phyloP scores from a whole-genome alignment of 1,140 invertebrate genomes.

The Archivesica marissinica region DNA sequence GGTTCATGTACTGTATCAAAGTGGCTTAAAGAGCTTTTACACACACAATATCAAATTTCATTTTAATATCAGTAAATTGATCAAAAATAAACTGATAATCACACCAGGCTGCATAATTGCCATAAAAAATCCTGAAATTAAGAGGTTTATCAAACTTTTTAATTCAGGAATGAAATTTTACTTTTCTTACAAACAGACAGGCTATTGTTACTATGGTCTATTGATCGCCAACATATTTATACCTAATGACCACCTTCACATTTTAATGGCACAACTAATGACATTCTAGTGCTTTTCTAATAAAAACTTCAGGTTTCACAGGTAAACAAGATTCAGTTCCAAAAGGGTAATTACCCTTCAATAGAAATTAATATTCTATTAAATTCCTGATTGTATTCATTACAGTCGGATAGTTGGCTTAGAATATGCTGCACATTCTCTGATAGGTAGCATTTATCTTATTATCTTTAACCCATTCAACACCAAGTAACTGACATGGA shows the following conservation, averaged over 20 bases:
- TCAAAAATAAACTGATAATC: constrained; percentile 1
- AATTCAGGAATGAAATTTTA: neutral
- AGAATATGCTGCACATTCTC: too few relatives aligned
- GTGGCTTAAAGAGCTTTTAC: too few relatives aligned
- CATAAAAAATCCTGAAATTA: constrained; percentile 14
- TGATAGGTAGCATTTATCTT: too few relatives aligned
- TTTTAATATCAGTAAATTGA: neutral
- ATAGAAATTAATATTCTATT: too few relatives aligned
- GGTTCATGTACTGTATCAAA: too few relatives aligned
- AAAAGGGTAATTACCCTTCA: neutral
- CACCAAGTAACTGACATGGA: too few relatives aligned
- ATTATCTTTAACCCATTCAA: too few relatives aligned
- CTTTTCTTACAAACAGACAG: neutral
- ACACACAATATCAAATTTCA: too few relatives aligned
- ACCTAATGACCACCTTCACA: neutral
- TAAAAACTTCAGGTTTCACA: neutral
- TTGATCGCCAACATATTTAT: neutral
- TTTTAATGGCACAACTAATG: neutral
- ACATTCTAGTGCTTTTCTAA: neutral
- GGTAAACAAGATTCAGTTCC: too few relatives aligned
- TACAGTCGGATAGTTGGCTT: too few relatives aligned
- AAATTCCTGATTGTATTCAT: too few relatives aligned
- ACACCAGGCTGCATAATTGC: neutral
- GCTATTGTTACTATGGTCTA: neutral
- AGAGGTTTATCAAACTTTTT: neutral